These are phyloP conservation scores for Seriola aureovittata DNA, from an alignment of 2,113 vertebrate species.

Conservation along the genomic window DNA sequence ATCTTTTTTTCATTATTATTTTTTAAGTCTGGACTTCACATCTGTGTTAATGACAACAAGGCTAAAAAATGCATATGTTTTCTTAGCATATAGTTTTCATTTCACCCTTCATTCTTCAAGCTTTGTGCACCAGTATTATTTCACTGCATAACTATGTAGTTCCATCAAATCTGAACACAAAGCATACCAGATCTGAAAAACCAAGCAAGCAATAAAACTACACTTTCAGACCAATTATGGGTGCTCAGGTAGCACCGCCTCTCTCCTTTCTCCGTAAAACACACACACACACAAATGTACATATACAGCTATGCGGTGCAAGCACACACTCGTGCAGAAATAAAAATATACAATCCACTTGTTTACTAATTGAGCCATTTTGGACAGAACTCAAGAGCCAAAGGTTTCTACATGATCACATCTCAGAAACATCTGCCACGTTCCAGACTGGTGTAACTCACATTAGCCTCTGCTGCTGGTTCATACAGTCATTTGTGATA, in stretches of 20 bases:
- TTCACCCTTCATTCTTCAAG: slow-evolving; percentile 38
- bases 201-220: slow-evolving; percentile 72
- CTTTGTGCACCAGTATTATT: slow-evolving; percentile 65
- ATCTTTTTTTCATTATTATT: background rate
- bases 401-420: slow-evolving; percentile 56
- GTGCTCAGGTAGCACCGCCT: slow-evolving; percentile 69
- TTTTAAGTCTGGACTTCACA: slow-evolving; percentile 23
- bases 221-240: slow-evolving; percentile 81
- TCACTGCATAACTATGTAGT: slow-evolving; percentile 82
- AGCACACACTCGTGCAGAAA: slow-evolving; percentile 44
- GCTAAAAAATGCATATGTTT: slow-evolving; percentile 39
- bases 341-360: slow-evolving; percentile 39
- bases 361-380: slow-evolving; percentile 42
- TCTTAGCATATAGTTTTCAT: slow-evolving; percentile 50
- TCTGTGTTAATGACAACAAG: slow-evolving; percentile 26
- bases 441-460: slow-evolving; percentile 27
- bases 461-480: slow-evolving; percentile 13
- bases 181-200: slow-evolving; percentile 61
- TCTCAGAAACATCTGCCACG: slow-evolving; percentile 48
- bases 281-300: slow-evolving; percentile 31
- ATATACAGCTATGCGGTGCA: slow-evolving; percentile 2
- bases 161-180: slow-evolving; percentile 78
- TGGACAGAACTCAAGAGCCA: slow-evolving; percentile 37
- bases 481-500: slow-evolving; percentile 9
- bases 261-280: slow-evolving; percentile 31